Evolutionary conservation across 2,797 vertebrate species (phyloP), one percentile per base, ranked within the genome.

Genomic region (Channallabes apus): DNA sequence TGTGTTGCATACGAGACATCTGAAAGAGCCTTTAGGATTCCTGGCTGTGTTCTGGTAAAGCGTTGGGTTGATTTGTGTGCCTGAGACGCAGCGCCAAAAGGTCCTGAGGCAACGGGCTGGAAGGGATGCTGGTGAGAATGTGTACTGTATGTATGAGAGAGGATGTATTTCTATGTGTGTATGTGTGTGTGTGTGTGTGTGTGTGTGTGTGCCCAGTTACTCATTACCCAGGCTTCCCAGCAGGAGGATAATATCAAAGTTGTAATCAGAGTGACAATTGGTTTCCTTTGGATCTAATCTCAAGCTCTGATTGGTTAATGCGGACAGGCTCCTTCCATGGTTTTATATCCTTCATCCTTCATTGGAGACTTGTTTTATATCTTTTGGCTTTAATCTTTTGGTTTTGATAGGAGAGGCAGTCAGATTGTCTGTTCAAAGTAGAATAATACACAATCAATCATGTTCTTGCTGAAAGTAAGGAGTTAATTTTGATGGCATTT

Each of bases 161-260:
- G 5, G 17, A 69, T 29, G 87, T 87, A 87, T 87, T 87, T 38
- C 62, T 87, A 80, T 87, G 79, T 32, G 59, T 84, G 78, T 20
- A 65, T 84, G 83, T 87, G 79, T 29, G 64, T 83, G 56, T 73
- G 41, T 77, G 64, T 32, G 59, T 84, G 78, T 20, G 69, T 84
- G 83, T 87, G 79, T 29, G 64, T 84, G 59, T 73, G 41, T 77
- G 64, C 61, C 68, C 4, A 1, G 17, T 51, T 29, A 17, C 38
- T 38, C 24, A 51, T 80, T 22, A 80, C 41, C 41, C 8, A 1
- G 7, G 3, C 61, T 29, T 65, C n/a, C 17, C 7, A 80, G 14
- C 59, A 38, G 17, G 1, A 12, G 17, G 18, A 12, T 64, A n/a
- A 80, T 9, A 29, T 9, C 20, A 22, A 35, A 61, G 20, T 78